Conservation (phyloP, 1,140 invertebrate species). For the Chrysomallon squamiferum region DNA sequence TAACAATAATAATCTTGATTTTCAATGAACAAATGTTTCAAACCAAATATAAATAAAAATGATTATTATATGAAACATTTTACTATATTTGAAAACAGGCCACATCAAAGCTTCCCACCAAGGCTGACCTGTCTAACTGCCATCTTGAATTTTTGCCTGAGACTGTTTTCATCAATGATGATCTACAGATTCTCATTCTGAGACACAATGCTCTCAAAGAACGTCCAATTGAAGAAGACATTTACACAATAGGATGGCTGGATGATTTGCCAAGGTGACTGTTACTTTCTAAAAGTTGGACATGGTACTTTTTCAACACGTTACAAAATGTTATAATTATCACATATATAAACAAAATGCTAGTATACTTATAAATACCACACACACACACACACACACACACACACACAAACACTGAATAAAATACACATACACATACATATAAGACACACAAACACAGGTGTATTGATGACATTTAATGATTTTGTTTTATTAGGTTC, state of each 20-base stretch:
- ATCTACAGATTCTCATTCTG: conserved; percentile 57
- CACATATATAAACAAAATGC: neutral
- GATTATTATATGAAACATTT: no score
- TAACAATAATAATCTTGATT: no score
- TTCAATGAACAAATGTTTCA: no score
- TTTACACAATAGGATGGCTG: conserved; percentile 62
- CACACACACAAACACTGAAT: no score
- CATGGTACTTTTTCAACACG: neutral
- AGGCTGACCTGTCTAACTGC: conserved; percentile 61
- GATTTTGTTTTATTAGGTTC: conserved; percentile 42
- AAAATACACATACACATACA: no score
- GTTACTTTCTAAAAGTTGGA: no score
- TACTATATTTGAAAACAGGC: conserved; percentile 37
- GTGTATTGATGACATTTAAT: no score
- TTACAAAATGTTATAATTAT: no score
- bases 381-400: no score
- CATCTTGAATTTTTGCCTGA: conserved; percentile 63
- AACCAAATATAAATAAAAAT: no score
- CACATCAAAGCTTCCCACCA: conserved; percentile 59
- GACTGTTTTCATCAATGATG: conserved; percentile 61
- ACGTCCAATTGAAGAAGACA: conserved; percentile 61
- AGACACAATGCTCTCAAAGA: conserved; percentile 60
- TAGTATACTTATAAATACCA: no score
- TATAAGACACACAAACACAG: no score
- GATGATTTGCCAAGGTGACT: conserved; percentile 55